Base-by-base conservation (phyloP, 1,140 invertebrate species). In the Lepidurus arcticus region DNA sequence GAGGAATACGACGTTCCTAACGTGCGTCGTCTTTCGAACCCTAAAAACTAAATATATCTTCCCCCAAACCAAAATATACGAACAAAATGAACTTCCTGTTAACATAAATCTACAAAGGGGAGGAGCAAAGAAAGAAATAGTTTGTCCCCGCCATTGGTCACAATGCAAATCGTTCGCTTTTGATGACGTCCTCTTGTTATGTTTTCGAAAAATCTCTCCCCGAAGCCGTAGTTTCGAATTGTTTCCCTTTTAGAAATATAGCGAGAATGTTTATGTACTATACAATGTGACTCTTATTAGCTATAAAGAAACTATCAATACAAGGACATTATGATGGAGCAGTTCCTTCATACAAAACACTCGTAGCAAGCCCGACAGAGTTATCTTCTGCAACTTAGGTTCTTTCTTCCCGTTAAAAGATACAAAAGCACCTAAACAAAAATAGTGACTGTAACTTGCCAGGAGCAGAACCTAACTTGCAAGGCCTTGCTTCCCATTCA, bases 1-100 rank as follows among this genome's bases (percentile, higher is more conserved):
- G 92, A 94, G 84, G 92, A 94, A 81, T 93, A 93, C 83, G 91
- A 93, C 85, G 90, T 89, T 80, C 91, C 91, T 43, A 92, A 92
- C 85, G 90, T 92, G 79, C 85, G 91, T 65, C 86, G 91, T n/a
- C 88, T 92, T 65, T 65, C 53, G 6, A 65, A 65, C 21, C 53
- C 53, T 7, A 65, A 65, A 7, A 65, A 65, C 21, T 65, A 16
- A 65, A 65, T 21, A 65, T 65, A 21, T 65, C 16, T n/a, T 21
- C 34, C 3, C 34, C 2, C 2, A 34, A 34, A 34, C 34, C 34
- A 34, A 34, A 2, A 34, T 34, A 3, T 34, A 34, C 34, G 34
- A 34, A 34, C 34, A 34, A 34, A 34, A 34, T 34, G 34, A 34
- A 34, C 34, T 34, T 34, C 34, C 34, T 34, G 34, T 34, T 34